phyloP scores from a whole-genome alignment of 2,888 invertebrate genomes.

The Latrodectus hesperus region DNA sequence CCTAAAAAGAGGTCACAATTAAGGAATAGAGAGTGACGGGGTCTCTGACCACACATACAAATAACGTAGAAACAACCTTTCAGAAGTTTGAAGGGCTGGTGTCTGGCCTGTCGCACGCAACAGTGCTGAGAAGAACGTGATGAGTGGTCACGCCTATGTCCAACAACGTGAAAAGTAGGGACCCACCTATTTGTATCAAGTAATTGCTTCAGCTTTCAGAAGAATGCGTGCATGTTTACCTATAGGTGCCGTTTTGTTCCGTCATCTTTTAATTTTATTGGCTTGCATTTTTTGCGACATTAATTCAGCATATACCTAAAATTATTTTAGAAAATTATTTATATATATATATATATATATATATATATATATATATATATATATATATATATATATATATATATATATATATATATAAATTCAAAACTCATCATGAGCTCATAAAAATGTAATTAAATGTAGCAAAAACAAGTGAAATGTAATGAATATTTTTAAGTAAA shows the following conservation, averaged over 20 bases:
- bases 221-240: neutral
- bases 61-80: neutral
- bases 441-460: no score
- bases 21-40: neutral
- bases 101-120: neutral
- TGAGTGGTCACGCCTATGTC: slow-evolving; percentile 2
- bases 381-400: no score
- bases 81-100: neutral
- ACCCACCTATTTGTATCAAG: slow-evolving; percentile 3
- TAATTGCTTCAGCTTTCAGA: neutral
- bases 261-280: no score
- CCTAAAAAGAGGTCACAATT: neutral
- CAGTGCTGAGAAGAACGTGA: neutral
- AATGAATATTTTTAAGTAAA: no score
- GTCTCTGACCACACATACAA: neutral
- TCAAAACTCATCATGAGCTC: no score
- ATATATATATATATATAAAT: no score
- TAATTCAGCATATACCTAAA: no score
- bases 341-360: no score
- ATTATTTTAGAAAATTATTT: no score
- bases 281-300: no score
- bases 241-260: neutral
- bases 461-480: no score
- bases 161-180: neutral
- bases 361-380: no score